Evolutionary conservation across 1,140 invertebrate genomes (phyloP).

Genomic region (Zaprionus tsacasi): DNA sequence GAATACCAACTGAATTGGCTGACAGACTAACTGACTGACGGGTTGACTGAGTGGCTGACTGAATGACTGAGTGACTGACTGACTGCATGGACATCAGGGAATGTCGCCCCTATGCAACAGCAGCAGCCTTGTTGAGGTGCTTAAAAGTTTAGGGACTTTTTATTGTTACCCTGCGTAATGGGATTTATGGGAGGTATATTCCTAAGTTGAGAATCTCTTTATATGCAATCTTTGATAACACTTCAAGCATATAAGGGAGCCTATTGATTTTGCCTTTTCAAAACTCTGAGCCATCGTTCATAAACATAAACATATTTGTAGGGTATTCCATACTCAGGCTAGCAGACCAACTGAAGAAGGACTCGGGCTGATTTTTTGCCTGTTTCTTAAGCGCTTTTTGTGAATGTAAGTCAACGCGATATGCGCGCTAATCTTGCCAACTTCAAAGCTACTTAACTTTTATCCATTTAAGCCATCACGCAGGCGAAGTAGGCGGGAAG

Average conservation of each 20-base stretch:
- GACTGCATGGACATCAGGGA: not conserved
- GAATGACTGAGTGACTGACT: no score
- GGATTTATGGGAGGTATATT: slow-evolving; percentile 24
- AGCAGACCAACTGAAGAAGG: not conserved
- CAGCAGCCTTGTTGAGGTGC: slow-evolving; percentile 33
- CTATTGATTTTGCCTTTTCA: not conserved
- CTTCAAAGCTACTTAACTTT: slow-evolving; percentile 81
- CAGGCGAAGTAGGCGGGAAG: slow-evolving; percentile 29
- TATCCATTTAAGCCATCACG: slow-evolving; percentile 80
- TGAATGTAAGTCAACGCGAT: slow-evolving; percentile 62
- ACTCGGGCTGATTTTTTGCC: slow-evolving; percentile 6
- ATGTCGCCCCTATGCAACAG: slow-evolving; percentile 20
- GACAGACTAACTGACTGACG: not conserved
- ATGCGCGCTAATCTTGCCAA: slow-evolving; percentile 77
- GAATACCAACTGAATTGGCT: slow-evolving; percentile 36
- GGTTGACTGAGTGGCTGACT: slow-evolving; percentile 31
- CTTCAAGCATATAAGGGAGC: not conserved
- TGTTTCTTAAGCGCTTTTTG: slow-evolving; percentile 52
- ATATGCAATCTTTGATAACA: not conserved
- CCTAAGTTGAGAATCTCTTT: not conserved
- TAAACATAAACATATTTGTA: slow-evolving; percentile 10
- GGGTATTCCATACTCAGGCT: slow-evolving; percentile 50
- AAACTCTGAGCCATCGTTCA: not conserved
- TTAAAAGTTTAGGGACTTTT: slow-evolving; percentile 56
- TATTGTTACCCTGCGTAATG: slow-evolving; percentile 39